Percentiles rank a stretch among this genome's conserved stretches.
phyloP scores from a whole-genome alignment of 2,888 invertebrate species.

The Zaprionus bogoriensis region DNA sequence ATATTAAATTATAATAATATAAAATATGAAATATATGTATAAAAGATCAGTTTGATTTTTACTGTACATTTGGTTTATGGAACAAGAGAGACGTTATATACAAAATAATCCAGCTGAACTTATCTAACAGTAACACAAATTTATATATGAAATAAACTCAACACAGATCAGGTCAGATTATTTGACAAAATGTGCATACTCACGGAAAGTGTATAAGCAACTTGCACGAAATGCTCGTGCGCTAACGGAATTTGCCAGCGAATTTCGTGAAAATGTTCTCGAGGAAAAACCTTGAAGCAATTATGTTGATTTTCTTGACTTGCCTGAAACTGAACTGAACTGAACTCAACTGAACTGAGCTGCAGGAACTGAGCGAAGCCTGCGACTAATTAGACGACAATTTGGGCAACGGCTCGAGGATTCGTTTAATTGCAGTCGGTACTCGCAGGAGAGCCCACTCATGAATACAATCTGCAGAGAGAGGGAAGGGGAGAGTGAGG shows the following conservation, averaged over 20 bases:
- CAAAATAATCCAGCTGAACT: no score
- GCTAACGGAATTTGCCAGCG: slow-evolving; percentile 36
- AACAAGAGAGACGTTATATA: no score
- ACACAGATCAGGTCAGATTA: no score
- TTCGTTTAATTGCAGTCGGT: slow-evolving; percentile 51
- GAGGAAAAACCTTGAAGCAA: slow-evolving; percentile 46
- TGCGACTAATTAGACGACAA: slow-evolving; percentile 48
- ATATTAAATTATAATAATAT: background rate
- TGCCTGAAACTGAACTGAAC: slow-evolving; percentile 14
- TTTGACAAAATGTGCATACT: no score
- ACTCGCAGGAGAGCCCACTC: slow-evolving; percentile 12
- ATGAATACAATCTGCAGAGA: background rate
- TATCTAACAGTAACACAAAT: no score
- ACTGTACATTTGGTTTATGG: no score
- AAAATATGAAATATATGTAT: no score
- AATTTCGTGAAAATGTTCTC: slow-evolving; percentile 26
- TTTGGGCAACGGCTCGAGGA: slow-evolving; percentile 30
- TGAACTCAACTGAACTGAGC: no score
- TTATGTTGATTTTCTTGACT: slow-evolving; percentile 58
- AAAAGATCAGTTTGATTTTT: no score
- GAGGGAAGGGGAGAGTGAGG: background rate
- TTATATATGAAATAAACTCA: no score
- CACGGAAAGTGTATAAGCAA: slow-evolving; percentile 36
- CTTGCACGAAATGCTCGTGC: slow-evolving; percentile 37
- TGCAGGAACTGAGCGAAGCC: slow-evolving; percentile 1